Percentiles rank a stretch among this genome's conserved stretches.
These are phyloP conservation scores for Rhogogaster chlorosoma DNA, from an alignment of 2,888 invertebrate species.

Conservation along the genomic window DNA sequence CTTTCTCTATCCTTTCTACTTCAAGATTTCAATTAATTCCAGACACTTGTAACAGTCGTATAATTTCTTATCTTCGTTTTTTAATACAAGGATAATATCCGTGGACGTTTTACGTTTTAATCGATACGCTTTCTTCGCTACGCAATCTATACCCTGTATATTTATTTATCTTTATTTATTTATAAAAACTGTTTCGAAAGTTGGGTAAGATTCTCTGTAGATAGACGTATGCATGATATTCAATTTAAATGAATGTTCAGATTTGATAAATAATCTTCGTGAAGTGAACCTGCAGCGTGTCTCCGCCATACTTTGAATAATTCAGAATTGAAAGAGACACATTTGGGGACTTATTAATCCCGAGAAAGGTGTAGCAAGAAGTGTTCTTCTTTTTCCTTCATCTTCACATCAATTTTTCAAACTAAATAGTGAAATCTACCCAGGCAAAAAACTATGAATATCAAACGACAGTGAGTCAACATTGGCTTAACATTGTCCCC, in stretches of 20 bases:
- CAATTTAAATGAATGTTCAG: neutral
- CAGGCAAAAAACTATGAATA: slow-evolving; percentile 36
- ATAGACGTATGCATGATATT: neutral
- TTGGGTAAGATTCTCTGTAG: neutral
- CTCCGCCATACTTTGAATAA: slow-evolving; percentile 31
- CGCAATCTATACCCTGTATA: neutral
- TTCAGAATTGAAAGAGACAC: slow-evolving; percentile 50
- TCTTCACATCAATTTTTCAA: neutral
- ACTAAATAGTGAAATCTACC: slow-evolving; percentile 7
- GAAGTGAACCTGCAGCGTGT: slow-evolving; percentile 49
- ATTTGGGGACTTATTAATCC: slow-evolving; percentile 58
- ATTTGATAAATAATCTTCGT: slow-evolving; percentile 34
- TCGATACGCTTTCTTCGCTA: neutral
- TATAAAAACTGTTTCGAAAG: neutral
- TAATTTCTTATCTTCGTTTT: neutral
- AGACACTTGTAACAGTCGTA: neutral
- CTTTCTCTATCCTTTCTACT: neutral
- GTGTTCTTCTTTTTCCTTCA: neutral
- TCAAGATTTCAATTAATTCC: neutral
- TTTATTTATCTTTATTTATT: neutral
- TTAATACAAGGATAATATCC: neutral
- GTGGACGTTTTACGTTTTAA: neutral
- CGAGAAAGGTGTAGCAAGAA: slow-evolving; percentile 59
- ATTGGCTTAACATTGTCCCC: slow-evolving; percentile 6
- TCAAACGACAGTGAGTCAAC: slow-evolving; percentile 34